These are phyloP conservation scores for Malurus alboscapulatus DNA, from an alignment of 2,113 vertebrate species.

Conservation along the genomic window DNA sequence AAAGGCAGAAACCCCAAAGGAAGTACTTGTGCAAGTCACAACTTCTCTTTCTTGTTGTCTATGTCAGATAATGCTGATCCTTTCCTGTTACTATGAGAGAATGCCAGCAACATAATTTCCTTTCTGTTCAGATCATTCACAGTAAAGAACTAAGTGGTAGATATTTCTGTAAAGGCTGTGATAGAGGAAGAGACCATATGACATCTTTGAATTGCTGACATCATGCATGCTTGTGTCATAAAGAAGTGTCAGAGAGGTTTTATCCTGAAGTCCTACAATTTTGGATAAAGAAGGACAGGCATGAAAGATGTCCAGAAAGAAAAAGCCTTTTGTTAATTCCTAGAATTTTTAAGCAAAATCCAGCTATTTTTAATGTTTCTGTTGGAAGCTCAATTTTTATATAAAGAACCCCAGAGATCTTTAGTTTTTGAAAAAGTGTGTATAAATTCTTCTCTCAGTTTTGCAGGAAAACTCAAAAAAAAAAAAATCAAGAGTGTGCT, in stretches of 20 bases:
- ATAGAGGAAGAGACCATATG: not conserved
- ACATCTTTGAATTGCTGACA: not conserved
- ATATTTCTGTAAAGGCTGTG: not conserved
- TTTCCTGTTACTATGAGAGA: not conserved
- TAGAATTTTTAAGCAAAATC: not conserved
- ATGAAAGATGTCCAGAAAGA: not conserved
- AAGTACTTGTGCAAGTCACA: not conserved
- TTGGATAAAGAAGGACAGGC: not conserved
- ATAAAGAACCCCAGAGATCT: not conserved
- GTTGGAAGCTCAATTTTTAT: not conserved
- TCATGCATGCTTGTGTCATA: not conserved
- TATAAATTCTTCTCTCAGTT: not conserved
- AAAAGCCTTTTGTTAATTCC: not conserved
- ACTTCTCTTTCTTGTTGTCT: not conserved
- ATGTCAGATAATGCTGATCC: not conserved
- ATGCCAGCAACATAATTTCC: not conserved
- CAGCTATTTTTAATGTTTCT: not conserved
- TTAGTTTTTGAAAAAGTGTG: not conserved
- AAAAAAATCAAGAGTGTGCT: not conserved
- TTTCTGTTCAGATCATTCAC: not conserved
- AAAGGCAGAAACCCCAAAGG: not conserved
- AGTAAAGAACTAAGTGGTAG: not conserved
- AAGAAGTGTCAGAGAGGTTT: not conserved
- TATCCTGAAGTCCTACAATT: not conserved
- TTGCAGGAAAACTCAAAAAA: not conserved